phyloP scores from a whole-genome alignment of 2,888 invertebrate species.

The Galerucella pusilla region DNA sequence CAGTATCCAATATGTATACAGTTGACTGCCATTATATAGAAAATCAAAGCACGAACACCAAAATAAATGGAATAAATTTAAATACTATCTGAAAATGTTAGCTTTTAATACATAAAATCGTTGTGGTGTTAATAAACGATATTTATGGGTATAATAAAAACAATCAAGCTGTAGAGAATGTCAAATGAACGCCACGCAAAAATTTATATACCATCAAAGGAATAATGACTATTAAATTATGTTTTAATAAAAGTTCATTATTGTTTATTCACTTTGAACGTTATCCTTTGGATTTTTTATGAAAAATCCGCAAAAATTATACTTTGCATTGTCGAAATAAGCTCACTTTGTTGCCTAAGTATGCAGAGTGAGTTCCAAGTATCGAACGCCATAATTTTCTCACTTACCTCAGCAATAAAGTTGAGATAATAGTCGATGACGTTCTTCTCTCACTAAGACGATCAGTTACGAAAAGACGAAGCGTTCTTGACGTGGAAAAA shows the following conservation, averaged over 20 bases:
- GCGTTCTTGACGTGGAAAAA: too few relatives aligned
- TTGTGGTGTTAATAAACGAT: conserved; percentile 16
- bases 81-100: conserved; percentile 3
- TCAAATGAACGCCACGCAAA: conserved; percentile 9
- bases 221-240: conserved; percentile 1
- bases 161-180: conserved; percentile 7
- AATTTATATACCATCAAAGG: conserved; percentile 12
- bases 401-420: too few relatives aligned
- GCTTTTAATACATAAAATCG: conserved; percentile 15
- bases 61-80: conserved; percentile 16
- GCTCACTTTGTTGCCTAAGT: too few relatives aligned
- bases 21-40: conserved; percentile 11
- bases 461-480: too few relatives aligned
- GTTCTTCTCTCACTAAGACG: too few relatives aligned
- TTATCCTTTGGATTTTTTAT: neutral
- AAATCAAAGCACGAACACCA: conserved; percentile 9
- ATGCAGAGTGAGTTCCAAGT: too few relatives aligned
- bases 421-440: too few relatives aligned
- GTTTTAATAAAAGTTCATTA: neutral
- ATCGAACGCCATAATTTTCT: too few relatives aligned
- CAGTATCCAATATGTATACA: neutral
- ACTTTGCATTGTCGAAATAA: neutral
- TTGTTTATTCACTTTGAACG: neutral
- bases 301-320: neutral
- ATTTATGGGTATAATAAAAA: conserved; percentile 17